Conservation (phyloP, 1,140 invertebrate species). For the Ips typographus region DNA sequence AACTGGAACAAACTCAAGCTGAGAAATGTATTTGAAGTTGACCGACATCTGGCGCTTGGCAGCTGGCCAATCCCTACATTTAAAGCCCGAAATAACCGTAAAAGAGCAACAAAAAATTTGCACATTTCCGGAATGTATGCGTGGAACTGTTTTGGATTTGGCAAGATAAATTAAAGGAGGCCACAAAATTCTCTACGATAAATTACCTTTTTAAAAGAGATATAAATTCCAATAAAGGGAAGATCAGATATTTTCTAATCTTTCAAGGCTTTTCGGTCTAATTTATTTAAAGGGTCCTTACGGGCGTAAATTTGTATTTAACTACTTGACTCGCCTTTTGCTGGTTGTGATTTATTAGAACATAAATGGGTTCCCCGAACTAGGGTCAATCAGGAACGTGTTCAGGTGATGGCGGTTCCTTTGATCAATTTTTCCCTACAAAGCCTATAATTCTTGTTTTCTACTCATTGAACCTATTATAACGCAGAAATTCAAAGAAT, state of each 20-base stretch:
- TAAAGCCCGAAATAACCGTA: neutral
- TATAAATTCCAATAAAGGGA: neutral
- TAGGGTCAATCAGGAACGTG: slow-evolving; percentile 13
- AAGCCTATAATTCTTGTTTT: no score
- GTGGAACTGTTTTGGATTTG: no score
- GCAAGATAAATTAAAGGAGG: no score
- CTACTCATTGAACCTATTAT: no score
- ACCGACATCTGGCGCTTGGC: slow-evolving; percentile 3
- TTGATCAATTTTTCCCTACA: slow-evolving; percentile 8
- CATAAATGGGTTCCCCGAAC: slow-evolving; percentile 14
- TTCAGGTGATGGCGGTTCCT: slow-evolving; percentile 9
- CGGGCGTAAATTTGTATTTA: slow-evolving; percentile 20
- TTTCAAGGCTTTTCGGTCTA: slow-evolving; percentile 3
- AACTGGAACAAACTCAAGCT: neutral
- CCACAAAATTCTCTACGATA: no score
- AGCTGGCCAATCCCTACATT: neutral
- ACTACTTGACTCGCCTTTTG: slow-evolving; percentile 13
- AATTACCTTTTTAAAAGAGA: neutral
- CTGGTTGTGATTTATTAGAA: slow-evolving; percentile 9
- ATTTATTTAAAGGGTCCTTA: slow-evolving; percentile 10
- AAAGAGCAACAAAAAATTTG: neutral
- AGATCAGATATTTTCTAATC: slow-evolving; percentile 9
- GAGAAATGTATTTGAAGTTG: slow-evolving; percentile 2
- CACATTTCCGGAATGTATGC: neutral
- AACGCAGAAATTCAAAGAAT: no score